Evolutionary conservation across 1,140 invertebrate species (phyloP), one percentile per base, ranked within the genome.

Genomic region (Liolophura sinensis): DNA sequence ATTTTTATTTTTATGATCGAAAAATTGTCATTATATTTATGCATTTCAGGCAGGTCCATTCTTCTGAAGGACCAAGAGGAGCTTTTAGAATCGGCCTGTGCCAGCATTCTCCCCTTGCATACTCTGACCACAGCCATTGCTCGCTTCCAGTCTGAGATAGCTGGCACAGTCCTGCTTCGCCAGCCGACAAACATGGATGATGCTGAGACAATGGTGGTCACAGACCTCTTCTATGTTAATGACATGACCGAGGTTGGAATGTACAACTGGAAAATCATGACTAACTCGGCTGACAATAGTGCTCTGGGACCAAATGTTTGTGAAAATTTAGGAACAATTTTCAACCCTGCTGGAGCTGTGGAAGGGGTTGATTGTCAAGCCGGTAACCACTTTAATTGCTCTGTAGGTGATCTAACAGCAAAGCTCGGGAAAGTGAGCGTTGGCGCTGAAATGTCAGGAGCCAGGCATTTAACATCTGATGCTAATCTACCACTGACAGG

Each of bases 161-260:
- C 91, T 0, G 96, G 95, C 7, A 89, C 86, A 0, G 87, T 97
- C 11, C 89, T 92, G 78, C 93, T 97, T 69, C 88, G 93, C 3
- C 80, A 85, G 60, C 25, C 63, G 46, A 58, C 65, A 18, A 82
- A 87, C 65, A 16, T 77, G 71, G 58, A 84, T 79, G 22, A 78
- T 72, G 65, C 85, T 79, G 88, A 89, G 25, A 90, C 89, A 0
- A 91, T 94, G 66, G 92, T 94, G 5, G 88, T 92, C 51, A 89
- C 94, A 20, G 87, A 89, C 67, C 73, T 88, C 7, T 88, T 83
- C 70, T 82, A 85, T 67, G 79, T 82, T 20, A 47, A 76, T 27
- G 78, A 82, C 6, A 69, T 67, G 5, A 16, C 31, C 20, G 24
- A 16, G 9, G 52, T 54, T 6, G 46, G 58, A 1, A 58, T 20